These are phyloP conservation scores for Yasuhikotakia modesta DNA, from an alignment of 2,797 vertebrate genomes.

Conservation along the genomic window DNA sequence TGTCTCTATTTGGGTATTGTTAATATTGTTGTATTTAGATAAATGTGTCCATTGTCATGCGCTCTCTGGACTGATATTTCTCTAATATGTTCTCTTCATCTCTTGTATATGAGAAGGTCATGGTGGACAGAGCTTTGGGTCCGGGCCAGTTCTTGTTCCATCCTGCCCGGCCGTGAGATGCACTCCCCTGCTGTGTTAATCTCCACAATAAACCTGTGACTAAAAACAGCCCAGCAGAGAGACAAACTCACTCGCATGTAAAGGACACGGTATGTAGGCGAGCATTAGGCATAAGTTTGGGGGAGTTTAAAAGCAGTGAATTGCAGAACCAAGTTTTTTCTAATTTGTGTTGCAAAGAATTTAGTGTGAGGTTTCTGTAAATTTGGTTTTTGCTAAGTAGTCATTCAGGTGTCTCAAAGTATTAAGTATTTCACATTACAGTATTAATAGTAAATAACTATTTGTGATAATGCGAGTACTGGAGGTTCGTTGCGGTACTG, in stretches of 20 bases:
- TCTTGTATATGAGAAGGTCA: slow-evolving; percentile 36
- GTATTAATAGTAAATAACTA: too few relatives aligned
- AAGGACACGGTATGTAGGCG: neutral
- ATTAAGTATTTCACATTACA: too few relatives aligned
- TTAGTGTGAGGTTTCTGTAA: too few relatives aligned
- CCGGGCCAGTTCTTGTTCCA: slow-evolving; percentile 20
- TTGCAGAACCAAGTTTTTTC: too few relatives aligned
- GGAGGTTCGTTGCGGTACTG: too few relatives aligned
- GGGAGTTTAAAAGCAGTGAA: too few relatives aligned
- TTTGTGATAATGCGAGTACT: too few relatives aligned
- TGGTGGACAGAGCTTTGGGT: slow-evolving; percentile 5
- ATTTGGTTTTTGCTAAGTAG: too few relatives aligned
- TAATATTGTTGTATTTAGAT: neutral
- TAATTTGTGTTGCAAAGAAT: too few relatives aligned
- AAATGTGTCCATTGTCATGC: neutral
- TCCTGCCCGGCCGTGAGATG: slow-evolving; percentile 3
- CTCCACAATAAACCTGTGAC: slow-evolving; percentile 36
- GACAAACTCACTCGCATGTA: slow-evolving; percentile 28
- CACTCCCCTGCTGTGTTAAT: slow-evolving; percentile 34
- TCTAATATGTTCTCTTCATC: neutral
- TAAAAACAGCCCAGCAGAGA: slow-evolving; percentile 33
- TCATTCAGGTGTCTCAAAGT: too few relatives aligned
- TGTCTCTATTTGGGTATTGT: slow-evolving; percentile 10
- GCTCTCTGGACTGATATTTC: neutral
- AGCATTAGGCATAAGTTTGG: too few relatives aligned